Conservation (phyloP, 2,113 vertebrate genomes). For the Leptocoma aspasia region DNA sequence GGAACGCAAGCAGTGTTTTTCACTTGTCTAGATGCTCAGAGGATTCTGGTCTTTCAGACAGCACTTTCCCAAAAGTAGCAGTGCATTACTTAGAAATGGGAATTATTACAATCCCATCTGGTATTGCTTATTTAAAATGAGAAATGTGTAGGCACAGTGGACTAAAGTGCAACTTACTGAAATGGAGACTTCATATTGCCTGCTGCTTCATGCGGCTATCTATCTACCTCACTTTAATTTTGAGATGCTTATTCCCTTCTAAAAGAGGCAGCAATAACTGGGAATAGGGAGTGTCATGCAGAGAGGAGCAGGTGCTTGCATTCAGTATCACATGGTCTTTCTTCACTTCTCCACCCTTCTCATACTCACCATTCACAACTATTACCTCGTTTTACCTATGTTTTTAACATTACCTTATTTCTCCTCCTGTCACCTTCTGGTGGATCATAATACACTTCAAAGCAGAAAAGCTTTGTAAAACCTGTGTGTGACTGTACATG, state of each 20-base stretch:
- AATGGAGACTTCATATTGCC: not conserved
- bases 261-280: not conserved
- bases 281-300: not conserved
- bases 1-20: not conserved
- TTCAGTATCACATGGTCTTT: not conserved
- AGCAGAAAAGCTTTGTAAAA: not conserved
- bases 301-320: not conserved
- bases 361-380: not conserved
- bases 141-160: not conserved
- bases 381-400: not conserved
- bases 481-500: not conserved
- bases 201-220: not conserved
- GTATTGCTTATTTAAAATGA: not conserved
- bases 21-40: not conserved
- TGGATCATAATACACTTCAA: not conserved
- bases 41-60: not conserved
- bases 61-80: not conserved
- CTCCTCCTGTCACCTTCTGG: not conserved
- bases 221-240: constrained; percentile 40
- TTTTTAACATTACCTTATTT: not conserved
- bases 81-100: not conserved
- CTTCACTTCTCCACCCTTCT: not conserved
- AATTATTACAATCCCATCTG: constrained; percentile 29
- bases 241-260: not conserved
- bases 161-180: constrained; percentile 11